phyloP scores from a whole-genome alignment of 2,113 vertebrate species.

The Noturus placidus region DNA sequence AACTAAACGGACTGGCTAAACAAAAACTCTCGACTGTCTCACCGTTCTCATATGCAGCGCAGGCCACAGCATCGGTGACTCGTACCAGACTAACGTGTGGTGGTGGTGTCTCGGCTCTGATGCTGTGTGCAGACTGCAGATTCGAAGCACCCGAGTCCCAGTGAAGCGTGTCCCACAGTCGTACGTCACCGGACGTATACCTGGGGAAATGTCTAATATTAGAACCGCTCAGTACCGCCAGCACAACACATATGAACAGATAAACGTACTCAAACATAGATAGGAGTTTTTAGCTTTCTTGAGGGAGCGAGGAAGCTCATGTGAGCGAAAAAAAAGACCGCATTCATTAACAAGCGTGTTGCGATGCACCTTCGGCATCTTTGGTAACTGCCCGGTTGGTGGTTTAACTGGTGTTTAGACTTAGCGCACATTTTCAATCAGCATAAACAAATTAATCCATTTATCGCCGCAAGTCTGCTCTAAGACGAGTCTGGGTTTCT shows the following conservation, averaged over 20 bases:
- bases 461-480: background rate
- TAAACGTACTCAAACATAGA: no score
- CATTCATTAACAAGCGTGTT: no score
- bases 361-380: background rate
- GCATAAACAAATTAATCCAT: background rate
- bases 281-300: no score
- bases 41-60: constrained; percentile 90
- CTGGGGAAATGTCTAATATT: constrained; percentile 63
- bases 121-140: constrained; percentile 73
- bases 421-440: background rate
- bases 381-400: background rate
- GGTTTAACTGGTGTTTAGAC: background rate
- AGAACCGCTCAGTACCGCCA: background rate
- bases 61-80: constrained; percentile 85
- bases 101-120: constrained; percentile 67
- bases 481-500: background rate
- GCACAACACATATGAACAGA: background rate
- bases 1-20: background rate
- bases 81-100: constrained; percentile 83
- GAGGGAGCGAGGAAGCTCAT: no score
- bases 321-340: no score
- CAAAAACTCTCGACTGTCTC: constrained; percentile 55
- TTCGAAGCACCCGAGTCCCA: constrained; percentile 84
- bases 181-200: constrained; percentile 90
- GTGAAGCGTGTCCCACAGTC: constrained; percentile 91